phyloP scores from a whole-genome alignment of 2,113 vertebrate genomes.

The Zosterops japonicus region DNA sequence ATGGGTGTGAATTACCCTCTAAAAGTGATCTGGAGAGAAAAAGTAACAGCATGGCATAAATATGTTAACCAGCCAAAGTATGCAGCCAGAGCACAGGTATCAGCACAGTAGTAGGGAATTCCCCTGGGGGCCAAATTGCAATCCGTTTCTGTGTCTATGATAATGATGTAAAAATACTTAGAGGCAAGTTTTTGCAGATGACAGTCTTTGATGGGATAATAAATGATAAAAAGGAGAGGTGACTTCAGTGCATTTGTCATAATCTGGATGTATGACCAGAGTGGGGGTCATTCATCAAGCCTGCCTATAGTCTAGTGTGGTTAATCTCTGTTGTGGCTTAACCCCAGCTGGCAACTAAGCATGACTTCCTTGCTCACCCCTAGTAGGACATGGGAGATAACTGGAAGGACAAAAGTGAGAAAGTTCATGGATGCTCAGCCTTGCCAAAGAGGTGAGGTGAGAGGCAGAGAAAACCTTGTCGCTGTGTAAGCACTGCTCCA shows the following conservation, averaged over 20 bases:
- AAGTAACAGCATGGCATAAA: not conserved
- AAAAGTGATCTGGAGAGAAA: not conserved
- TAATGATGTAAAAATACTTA: not conserved
- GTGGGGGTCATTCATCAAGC: not conserved
- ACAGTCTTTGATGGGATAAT: not conserved
- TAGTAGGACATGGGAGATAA: not conserved
- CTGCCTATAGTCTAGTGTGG: not conserved
- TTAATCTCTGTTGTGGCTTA: not conserved
- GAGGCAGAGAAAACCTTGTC: not conserved
- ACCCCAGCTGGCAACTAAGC: not conserved
- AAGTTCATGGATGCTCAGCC: rapidly evolving
- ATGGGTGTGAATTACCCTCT: not conserved
- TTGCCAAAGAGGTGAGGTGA: rapidly evolving
- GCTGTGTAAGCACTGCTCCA: not conserved
- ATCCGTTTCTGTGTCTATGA: not conserved
- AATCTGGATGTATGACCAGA: not conserved
- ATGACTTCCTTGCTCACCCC: rapidly evolving
- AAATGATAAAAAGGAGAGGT: not conserved
- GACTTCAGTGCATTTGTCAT: not conserved
- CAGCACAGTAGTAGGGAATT: not conserved
- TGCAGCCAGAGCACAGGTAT: not conserved
- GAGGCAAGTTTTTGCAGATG: not conserved
- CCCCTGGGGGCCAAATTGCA: not conserved
- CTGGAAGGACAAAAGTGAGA: not conserved
- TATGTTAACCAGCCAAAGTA: not conserved